Percentiles rank a stretch among this genome's conserved stretches.
These are phyloP conservation scores for Aldrovandia affinis DNA, from an alignment of 2,797 vertebrate species.

Conservation along the genomic window DNA sequence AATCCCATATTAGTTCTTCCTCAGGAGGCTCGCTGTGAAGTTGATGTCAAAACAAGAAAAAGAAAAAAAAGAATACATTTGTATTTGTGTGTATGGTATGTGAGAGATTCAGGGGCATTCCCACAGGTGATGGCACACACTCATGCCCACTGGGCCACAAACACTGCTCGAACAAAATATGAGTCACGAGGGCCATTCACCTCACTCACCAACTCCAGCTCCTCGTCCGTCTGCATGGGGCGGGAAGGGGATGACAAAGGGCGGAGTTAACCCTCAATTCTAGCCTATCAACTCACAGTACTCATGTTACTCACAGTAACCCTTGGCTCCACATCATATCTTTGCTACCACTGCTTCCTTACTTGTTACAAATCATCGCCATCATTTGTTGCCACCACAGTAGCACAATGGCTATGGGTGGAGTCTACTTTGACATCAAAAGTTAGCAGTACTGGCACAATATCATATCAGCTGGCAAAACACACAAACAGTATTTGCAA, in stretches of 20 bases:
- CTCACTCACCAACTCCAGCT: conserved; percentile 92
- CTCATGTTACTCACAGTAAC: not conserved
- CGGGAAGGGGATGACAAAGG: conserved; percentile 42
- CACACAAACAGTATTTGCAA: not conserved
- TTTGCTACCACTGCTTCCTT: not conserved
- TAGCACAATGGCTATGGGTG: not conserved
- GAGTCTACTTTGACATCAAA: not conserved
- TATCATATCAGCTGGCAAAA: not conserved
- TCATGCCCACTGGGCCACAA: not conserved
- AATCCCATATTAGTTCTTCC: not conserved
- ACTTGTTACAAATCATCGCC: conserved; percentile 3
- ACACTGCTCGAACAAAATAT: conserved; percentile 31
- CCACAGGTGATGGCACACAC: not conserved
- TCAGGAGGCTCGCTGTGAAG: not conserved
- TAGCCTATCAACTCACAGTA: not conserved
- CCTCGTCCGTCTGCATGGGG: conserved; percentile 84
- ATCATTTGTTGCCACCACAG: not conserved
- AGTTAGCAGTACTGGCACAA: not conserved
- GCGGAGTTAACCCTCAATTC: conserved; percentile 10
- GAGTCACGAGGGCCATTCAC: conserved; percentile 65
- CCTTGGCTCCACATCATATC: not conserved
- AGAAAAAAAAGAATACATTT: not conserved
- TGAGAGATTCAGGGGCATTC: not conserved
- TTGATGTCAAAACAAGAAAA: too few relatives aligned
- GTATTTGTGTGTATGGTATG: not conserved